These are phyloP conservation scores for Amblyjoppa proteus DNA, from an alignment of 2,888 invertebrate species.

Conservation along the genomic window DNA sequence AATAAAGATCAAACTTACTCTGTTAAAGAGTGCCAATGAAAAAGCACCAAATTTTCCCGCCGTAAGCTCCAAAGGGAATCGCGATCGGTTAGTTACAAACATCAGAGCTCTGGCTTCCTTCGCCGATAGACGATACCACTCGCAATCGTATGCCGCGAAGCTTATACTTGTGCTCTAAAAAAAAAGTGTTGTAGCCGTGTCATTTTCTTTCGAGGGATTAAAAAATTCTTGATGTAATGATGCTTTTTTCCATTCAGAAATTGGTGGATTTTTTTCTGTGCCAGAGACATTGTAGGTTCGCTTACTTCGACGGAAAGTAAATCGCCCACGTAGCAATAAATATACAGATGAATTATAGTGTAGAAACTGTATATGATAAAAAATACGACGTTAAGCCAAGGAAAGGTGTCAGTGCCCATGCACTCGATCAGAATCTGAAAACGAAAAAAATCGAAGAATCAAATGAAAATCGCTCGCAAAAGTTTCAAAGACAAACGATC, in stretches of 20 bases:
- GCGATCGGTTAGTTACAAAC: slow-evolving; percentile 68
- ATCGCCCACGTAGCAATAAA: slow-evolving; percentile 76
- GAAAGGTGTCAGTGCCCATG: slow-evolving; percentile 27
- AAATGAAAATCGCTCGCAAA: neutral
- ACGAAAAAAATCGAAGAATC: neutral
- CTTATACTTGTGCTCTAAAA: slow-evolving; percentile 72
- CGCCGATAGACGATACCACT: slow-evolving; percentile 73
- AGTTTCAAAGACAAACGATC: neutral
- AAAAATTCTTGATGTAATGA: neutral
- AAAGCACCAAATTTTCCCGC: slow-evolving; percentile 76
- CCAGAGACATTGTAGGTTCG: neutral
- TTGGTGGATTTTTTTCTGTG: neutral
- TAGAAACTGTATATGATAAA: slow-evolving; percentile 31
- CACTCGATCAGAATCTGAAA: slow-evolving; percentile 28
- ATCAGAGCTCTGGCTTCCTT: slow-evolving; percentile 67
- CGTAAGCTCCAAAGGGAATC: slow-evolving; percentile 73
- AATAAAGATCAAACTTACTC: slow-evolving; percentile 64
- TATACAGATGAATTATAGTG: slow-evolving; percentile 68
- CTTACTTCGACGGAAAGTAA: slow-evolving; percentile 65
- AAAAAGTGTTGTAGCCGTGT: neutral
- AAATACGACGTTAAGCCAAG: slow-evolving; percentile 34
- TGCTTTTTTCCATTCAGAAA: neutral
- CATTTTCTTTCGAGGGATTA: neutral
- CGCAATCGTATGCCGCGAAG: slow-evolving; percentile 68
- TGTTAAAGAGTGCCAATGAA: slow-evolving; percentile 71